phyloP scores from a whole-genome alignment of 1,140 invertebrate genomes.

The Campoletis sonorensis region DNA sequence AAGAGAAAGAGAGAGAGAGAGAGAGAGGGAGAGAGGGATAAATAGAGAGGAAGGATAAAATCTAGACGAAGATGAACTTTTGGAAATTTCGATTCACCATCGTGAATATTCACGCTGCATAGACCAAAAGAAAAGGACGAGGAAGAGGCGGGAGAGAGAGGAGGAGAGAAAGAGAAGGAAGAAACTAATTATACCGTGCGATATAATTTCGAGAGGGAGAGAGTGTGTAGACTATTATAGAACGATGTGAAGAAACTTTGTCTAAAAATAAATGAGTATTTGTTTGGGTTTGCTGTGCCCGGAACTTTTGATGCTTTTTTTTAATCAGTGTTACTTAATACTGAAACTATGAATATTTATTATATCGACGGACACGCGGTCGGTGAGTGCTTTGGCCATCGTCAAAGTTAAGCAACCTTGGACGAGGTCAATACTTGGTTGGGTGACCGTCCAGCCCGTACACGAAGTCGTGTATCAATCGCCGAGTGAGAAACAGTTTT shows the following conservation, averaged over 20 bases:
- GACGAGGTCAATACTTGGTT: too few species aligned
- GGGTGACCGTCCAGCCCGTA: too few species aligned
- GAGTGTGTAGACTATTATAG: background rate
- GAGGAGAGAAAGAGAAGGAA: background rate
- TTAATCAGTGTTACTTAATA: background rate
- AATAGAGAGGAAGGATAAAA: too few species aligned
- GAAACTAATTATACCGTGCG: slow-evolving; percentile 26
- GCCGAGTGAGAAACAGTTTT: too few species aligned
- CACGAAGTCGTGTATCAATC: too few species aligned
- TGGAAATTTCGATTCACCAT: background rate
- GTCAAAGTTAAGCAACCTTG: too few species aligned
- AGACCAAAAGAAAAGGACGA: background rate
- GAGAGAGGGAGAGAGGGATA: background rate
- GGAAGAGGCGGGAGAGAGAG: background rate
- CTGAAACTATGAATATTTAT: too few species aligned
- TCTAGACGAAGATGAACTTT: background rate
- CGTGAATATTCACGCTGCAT: slow-evolving; percentile 2
- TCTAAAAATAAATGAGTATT: too few species aligned
- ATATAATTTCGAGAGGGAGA: background rate
- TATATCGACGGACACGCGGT: too few species aligned
- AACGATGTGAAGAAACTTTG: background rate
- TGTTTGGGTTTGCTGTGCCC: too few species aligned
- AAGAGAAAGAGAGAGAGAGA: background rate
- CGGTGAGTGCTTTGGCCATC: too few species aligned
- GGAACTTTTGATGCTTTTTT: too few species aligned